Conservation (phyloP, 2,797 vertebrate species). For the Sylvia borin region DNA sequence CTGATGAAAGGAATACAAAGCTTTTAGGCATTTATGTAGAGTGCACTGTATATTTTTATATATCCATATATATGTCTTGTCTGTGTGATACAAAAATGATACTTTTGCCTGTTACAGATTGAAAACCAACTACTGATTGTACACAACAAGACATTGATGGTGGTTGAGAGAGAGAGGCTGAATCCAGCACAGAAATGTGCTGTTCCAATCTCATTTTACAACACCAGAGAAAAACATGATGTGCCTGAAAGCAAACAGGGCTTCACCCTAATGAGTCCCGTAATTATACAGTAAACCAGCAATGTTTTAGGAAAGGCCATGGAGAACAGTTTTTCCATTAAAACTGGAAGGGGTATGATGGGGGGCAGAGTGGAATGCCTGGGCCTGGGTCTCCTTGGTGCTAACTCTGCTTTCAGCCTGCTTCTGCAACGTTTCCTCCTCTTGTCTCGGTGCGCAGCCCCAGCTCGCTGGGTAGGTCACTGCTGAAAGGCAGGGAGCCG, state of each 20-base stretch:
- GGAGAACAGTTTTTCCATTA: not conserved
- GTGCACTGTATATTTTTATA: not conserved
- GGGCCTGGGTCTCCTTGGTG: not conserved
- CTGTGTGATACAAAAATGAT: not conserved
- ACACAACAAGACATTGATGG: not conserved
- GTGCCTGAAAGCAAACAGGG: not conserved
- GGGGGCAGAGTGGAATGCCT: not conserved
- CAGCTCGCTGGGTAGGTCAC: not conserved
- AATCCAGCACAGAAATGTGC: not conserved
- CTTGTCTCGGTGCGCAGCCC: not conserved
- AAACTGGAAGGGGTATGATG: not conserved
- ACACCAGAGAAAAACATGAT: not conserved
- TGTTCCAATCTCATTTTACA: not conserved
- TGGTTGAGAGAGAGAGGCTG: not conserved
- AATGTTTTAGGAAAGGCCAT: not conserved
- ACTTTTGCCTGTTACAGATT: not conserved
- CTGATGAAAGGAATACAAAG: not conserved
- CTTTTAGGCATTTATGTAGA: not conserved
- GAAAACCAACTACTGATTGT: not conserved
- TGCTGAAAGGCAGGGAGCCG: not conserved
- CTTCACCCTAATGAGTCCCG: not conserved
- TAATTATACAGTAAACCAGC: not conserved
- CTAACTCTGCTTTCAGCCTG: slow-evolving; percentile 49
- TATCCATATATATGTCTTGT: not conserved
- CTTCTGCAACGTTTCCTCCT: slow-evolving; percentile 48